Conservation (phyloP, 2,113 vertebrate genomes). For the Petaurus breviceps region DNA sequence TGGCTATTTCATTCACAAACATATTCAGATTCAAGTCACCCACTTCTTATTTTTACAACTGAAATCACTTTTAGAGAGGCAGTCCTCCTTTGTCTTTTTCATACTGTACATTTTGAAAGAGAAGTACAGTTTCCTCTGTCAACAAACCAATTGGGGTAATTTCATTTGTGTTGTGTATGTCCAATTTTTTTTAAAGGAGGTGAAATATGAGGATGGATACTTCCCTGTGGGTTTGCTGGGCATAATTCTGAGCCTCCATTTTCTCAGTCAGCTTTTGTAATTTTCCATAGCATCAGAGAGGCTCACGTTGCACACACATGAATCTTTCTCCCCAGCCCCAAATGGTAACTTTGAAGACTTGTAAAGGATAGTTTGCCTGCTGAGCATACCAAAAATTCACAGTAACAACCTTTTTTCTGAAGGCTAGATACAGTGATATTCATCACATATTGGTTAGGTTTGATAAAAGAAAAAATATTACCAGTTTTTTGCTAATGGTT, state of each 20-base stretch:
- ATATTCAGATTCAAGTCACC: slow-evolving; percentile 57
- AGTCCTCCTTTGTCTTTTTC: background rate
- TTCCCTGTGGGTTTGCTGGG: background rate
- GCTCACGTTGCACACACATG: background rate
- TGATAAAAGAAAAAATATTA: background rate
- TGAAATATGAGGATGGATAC: background rate
- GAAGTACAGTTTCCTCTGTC: background rate
- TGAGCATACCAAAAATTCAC: background rate
- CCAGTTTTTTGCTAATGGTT: background rate
- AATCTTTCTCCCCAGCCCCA: background rate
- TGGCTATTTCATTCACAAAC: slow-evolving; percentile 63
- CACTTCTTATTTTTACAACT: slow-evolving; percentile 67
- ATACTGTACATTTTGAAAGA: slow-evolving; percentile 12
- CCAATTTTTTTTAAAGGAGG: background rate
- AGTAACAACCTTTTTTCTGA: background rate
- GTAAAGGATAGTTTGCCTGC: background rate
- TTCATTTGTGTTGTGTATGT: slow-evolving; percentile 32
- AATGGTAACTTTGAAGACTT: slow-evolving; percentile 29
- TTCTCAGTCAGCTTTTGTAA: background rate
- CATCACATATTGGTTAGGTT: slow-evolving; percentile 12
- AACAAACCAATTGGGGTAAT: background rate
- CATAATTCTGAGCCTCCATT: background rate
- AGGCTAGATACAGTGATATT: background rate
- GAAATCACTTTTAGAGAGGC: slow-evolving; percentile 42
- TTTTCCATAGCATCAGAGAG: background rate